Evolutionary conservation across 2,113 vertebrate genomes (phyloP).

Genomic region (Plectropomus leopardus): DNA sequence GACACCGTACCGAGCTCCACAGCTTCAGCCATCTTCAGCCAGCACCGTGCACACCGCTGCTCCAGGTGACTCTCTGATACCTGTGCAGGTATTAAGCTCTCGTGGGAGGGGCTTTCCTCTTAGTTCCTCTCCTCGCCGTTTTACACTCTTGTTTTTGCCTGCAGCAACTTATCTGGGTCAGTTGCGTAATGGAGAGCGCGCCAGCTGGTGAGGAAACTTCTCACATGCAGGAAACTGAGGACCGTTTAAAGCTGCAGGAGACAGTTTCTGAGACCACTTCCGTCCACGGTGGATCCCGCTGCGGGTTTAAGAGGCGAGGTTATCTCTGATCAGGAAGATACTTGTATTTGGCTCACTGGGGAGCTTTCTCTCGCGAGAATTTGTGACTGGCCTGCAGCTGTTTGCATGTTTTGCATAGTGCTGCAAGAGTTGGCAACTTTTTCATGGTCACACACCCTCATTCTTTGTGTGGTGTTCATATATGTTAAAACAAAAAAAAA

Average conservation of each 20-base stretch:
- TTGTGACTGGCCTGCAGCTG: neutral
- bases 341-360: rapidly evolving
- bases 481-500: no score
- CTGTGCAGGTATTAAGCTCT: constrained; percentile 51
- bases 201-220: neutral
- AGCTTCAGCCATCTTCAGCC: constrained; percentile 34
- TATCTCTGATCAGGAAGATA: constrained; percentile 2
- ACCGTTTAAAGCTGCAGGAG: neutral
- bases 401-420: neutral
- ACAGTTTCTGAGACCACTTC: neutral
- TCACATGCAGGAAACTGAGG: neutral
- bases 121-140: no score
- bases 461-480: neutral
- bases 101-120: neutral
- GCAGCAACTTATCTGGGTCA: constrained; percentile 45
- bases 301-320: neutral
- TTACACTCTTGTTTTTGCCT: neutral
- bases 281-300: no score
- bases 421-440: neutral
- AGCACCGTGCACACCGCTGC: neutral
- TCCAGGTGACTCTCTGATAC: constrained; percentile 17
- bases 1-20: constrained; percentile 54
- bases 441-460: no score
- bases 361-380: constrained; percentile 58
- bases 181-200: neutral